Percentiles rank a stretch among this genome's conserved stretches.
Conservation (phyloP, 1,140 invertebrate genomes). For the Berghia stephanieae region DNA sequence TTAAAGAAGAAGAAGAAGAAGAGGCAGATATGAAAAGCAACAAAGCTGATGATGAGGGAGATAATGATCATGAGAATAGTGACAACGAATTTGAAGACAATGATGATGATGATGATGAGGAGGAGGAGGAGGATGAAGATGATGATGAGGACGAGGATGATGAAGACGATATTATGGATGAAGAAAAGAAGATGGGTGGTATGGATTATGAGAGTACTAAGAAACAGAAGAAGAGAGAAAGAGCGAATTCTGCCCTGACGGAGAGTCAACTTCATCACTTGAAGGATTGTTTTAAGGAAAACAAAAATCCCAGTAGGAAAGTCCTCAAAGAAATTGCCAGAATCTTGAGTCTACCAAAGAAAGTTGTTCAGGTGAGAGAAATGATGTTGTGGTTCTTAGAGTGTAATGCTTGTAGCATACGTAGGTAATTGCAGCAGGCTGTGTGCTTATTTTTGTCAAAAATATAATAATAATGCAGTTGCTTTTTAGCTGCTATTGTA, state of each 20-base stretch:
- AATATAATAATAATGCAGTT: no score
- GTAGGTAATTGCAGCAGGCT: no score
- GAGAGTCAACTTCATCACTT: conserved; percentile 75
- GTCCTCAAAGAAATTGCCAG: conserved; percentile 88
- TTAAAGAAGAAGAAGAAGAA: conserved; percentile 53
- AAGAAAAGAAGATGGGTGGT: neutral
- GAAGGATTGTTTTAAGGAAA: conserved; percentile 86
- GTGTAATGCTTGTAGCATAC: no score
- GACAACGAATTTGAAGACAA: conserved; percentile 38
- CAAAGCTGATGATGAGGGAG: conserved; percentile 43
- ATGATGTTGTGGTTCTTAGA: no score
- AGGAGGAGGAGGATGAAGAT: conserved; percentile 35
- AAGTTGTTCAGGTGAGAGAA: conserved; percentile 86
- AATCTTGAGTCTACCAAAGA: conserved; percentile 86
- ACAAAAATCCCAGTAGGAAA: conserved; percentile 91
- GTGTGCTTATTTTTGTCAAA: no score
- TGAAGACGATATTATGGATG: conserved; percentile 30
- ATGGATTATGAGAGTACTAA: neutral
- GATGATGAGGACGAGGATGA: conserved; percentile 43
- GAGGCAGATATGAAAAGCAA: conserved; percentile 39
- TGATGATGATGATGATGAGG: conserved; percentile 23
- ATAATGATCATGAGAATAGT: conserved; percentile 44
- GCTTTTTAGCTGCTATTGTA: no score
- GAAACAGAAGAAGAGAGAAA: neutral
- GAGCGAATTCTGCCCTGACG: neutral